phyloP scores from a whole-genome alignment of 2,113 vertebrate genomes.

The Sylvilagus bachmani region DNA sequence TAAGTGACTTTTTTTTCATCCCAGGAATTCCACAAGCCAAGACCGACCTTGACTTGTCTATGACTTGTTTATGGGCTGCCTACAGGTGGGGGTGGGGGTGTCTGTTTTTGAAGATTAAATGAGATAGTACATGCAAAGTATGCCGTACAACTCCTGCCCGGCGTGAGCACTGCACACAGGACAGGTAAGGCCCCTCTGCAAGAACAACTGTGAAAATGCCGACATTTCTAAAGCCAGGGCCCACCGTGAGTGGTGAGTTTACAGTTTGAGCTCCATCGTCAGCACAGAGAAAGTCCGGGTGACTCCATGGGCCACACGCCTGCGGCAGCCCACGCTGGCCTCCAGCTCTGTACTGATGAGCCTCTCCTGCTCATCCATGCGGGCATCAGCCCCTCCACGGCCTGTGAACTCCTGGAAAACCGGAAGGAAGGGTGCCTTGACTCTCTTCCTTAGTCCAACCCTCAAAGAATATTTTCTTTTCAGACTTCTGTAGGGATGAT shows the following conservation, averaged over 20 bases:
- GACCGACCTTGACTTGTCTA: too few species aligned
- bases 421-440: background rate
- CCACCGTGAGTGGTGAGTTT: background rate
- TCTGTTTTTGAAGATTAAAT: constrained; percentile 27
- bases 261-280: background rate
- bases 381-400: fast-evolving
- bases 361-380: background rate
- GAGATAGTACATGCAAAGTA: background rate
- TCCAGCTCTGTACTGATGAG: fast-evolving
- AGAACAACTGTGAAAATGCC: background rate
- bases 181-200: background rate
- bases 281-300: background rate
- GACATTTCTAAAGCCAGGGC: background rate
- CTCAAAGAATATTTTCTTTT: background rate
- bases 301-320: fast-evolving
- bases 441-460: background rate
- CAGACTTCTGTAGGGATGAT: background rate
- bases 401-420: background rate
- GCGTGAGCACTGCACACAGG: background rate
- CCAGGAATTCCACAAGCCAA: too few species aligned
- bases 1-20: too few species aligned
- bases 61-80: too few species aligned
- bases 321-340: fast-evolving
- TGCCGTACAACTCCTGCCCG: background rate
- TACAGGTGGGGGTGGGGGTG: too few species aligned